Evolutionary conservation across 2,113 vertebrate genomes (phyloP).

Genomic region (Azemiops feae): DNA sequence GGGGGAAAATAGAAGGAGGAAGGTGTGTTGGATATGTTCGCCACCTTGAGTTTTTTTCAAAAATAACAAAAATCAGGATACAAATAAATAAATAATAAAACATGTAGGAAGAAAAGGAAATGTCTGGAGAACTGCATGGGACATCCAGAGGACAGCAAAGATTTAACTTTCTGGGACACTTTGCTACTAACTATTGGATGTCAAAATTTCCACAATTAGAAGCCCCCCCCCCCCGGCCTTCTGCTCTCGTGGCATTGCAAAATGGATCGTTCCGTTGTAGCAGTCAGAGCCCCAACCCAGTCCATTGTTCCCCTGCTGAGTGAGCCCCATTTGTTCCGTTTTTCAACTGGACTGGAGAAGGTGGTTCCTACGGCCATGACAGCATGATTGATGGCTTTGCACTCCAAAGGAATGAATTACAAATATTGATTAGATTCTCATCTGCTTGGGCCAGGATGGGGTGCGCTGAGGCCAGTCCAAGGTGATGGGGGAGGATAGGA

Average conservation of each 20-base stretch:
- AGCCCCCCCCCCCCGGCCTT: not conserved
- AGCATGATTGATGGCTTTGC: slow-evolving; percentile 38
- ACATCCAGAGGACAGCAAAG: not conserved
- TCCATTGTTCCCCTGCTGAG: not conserved
- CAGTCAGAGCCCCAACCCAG: not conserved
- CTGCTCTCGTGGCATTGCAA: not conserved
- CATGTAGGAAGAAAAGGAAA: not conserved
- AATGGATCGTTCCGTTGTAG: not conserved
- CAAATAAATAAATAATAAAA: not conserved
- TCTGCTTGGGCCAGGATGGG: slow-evolving; percentile 16
- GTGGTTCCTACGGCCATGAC: not conserved
- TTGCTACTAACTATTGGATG: not conserved
- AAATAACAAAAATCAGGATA: not conserved
- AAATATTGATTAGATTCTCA: slow-evolving; percentile 50
- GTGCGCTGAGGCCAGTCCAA: slow-evolving; percentile 5
- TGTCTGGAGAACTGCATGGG: not conserved
- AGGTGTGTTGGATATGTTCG: not conserved
- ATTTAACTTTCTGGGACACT: not conserved
- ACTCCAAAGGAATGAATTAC: slow-evolving; percentile 52
- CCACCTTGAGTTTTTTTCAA: not conserved
- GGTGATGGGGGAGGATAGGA: not conserved
- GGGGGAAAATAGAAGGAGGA: not conserved
- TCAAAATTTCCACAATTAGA: not conserved
- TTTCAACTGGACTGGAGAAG: not conserved
- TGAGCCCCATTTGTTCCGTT: not conserved